Evolutionary conservation across 2,888 invertebrate species (phyloP).

Genomic region (Listrodromus nycthemerus): DNA sequence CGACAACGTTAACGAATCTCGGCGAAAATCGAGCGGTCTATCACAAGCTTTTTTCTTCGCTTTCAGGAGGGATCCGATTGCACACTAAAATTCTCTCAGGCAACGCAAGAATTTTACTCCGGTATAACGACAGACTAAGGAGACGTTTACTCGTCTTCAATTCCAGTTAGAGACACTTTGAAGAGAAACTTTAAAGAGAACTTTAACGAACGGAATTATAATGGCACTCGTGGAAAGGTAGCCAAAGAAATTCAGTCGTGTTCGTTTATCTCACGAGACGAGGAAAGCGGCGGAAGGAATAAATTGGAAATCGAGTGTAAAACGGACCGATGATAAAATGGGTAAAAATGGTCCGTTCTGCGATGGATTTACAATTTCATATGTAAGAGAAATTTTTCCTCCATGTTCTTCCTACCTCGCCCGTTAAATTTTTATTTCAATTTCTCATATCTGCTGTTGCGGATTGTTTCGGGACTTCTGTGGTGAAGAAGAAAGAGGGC

Average conservation of each 20-base stretch:
- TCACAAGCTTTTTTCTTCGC: slow-evolving; percentile 17
- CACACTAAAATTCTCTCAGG: neutral
- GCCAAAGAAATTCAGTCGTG: slow-evolving; percentile 54
- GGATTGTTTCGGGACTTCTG: slow-evolving; percentile 38
- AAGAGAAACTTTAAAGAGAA: neutral
- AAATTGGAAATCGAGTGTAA: too few species aligned
- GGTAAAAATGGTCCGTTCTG: too few species aligned
- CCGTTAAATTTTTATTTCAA: neutral
- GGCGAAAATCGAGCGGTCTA: slow-evolving; percentile 19
- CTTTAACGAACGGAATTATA: slow-evolving; percentile 61
- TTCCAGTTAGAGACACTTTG: slow-evolving; percentile 34
- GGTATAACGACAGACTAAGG: slow-evolving; percentile 23
- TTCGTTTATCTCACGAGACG: slow-evolving; percentile 33
- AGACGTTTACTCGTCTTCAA: neutral
- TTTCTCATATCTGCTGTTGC: slow-evolving; percentile 4
- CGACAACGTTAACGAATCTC: slow-evolving; percentile 51
- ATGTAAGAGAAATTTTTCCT: neutral
- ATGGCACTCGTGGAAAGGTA: slow-evolving; percentile 47
- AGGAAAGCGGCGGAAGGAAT: too few species aligned
- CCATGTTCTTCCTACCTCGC: neutral
- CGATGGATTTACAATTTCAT: neutral
- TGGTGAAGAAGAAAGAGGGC: slow-evolving; percentile 43
- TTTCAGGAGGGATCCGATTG: neutral
- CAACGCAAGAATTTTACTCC: slow-evolving; percentile 36
- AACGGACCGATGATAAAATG: too few species aligned